These are phyloP conservation scores for Liposcelis brunnea DNA, from an alignment of 2,888 invertebrate species.

Conservation along the genomic window DNA sequence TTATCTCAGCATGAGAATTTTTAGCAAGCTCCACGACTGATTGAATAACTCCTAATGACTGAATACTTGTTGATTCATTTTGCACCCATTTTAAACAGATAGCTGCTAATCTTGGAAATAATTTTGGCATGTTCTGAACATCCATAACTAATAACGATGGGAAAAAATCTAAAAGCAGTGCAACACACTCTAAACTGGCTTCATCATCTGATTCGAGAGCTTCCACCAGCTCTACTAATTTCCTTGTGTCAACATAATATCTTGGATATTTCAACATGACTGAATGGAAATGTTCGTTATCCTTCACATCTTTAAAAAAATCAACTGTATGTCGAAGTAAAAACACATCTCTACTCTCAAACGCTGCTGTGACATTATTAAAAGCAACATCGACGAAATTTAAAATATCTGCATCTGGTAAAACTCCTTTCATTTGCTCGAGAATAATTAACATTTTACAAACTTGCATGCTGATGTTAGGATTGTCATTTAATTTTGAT, in stretches of 20 bases:
- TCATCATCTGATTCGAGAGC: conserved; percentile 16
- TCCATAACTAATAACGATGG: conserved; percentile 29
- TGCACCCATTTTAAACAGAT: conserved; percentile 32
- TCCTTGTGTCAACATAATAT: conserved; percentile 26
- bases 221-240: conserved; percentile 25
- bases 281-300: conserved; percentile 23
- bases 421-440: conserved; percentile 31
- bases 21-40: conserved; percentile 4
- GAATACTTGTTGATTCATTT: not conserved
- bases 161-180: conserved; percentile 33
- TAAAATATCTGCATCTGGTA: conserved; percentile 30
- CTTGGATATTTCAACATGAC: conserved; percentile 24
- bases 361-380: conserved; percentile 29
- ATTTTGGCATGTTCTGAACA: conserved; percentile 24
- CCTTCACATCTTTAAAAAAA: conserved; percentile 33
- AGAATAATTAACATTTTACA: conserved; percentile 36
- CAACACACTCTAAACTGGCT: conserved; percentile 30
- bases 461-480: conserved; percentile 30
- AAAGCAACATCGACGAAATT: conserved; percentile 33
- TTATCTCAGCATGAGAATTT: conserved; percentile 27
- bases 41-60: not conserved
- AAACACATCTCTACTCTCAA: conserved; percentile 28
- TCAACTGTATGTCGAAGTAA: conserved; percentile 33
- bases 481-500: conserved; percentile 30
- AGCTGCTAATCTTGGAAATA: conserved; percentile 28